Conservation (phyloP, 2,888 invertebrate species). For the Dicyrtoma fusca region DNA sequence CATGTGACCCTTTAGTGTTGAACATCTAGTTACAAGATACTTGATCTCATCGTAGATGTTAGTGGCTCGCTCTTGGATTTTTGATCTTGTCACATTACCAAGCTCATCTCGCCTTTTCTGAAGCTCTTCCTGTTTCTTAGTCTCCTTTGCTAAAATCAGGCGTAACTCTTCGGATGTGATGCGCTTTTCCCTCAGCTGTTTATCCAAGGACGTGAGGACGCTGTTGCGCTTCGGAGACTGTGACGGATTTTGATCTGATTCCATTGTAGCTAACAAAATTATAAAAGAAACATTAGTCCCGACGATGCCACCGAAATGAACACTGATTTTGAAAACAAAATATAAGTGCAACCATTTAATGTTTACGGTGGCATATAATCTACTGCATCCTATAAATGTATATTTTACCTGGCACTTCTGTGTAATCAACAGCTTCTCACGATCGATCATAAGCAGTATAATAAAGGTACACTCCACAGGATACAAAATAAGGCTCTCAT, state of each 20-base stretch:
- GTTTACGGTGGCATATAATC: no score
- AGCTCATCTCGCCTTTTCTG: conserved; percentile 18
- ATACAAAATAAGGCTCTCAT: no score
- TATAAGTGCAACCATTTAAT: no score
- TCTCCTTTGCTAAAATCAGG: conserved; percentile 19
- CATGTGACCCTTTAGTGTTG: conserved; percentile 39
- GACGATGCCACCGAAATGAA: no score
- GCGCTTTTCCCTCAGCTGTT: conserved; percentile 5
- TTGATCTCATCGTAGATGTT: conserved; percentile 20
- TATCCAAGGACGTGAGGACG: conserved; percentile 6
- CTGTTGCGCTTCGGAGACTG: conserved; percentile 2
- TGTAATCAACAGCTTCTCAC: no score
- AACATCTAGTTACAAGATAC: neutral
- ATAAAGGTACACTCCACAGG: no score
- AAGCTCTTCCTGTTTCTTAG: conserved; percentile 1
- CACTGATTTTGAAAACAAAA: no score
- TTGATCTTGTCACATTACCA: neutral
- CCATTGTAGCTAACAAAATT: conserved; percentile 14
- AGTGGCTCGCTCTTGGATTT: conserved; percentile 16
- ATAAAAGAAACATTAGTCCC: no score
- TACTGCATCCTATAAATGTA: no score
- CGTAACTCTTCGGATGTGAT: conserved; percentile 2
- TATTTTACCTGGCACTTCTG: no score
- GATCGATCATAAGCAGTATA: no score
- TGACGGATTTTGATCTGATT: neutral